phyloP scores from a whole-genome alignment of 2,113 vertebrate genomes.

The Pteronura brasiliensis region DNA sequence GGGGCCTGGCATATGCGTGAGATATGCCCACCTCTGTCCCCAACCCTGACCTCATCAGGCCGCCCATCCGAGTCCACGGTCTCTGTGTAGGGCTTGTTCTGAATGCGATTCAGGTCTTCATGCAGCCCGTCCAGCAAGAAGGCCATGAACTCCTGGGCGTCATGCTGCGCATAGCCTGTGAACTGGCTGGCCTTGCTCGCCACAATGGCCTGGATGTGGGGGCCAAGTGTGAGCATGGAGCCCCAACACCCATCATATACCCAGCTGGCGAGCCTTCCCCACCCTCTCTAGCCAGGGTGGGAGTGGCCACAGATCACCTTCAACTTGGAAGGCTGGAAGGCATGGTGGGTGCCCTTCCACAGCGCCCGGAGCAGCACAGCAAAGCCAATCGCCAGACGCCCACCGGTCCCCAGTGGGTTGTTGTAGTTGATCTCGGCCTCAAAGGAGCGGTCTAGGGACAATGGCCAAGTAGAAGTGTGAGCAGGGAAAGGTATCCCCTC shows the following conservation, averaged over 20 bases:
- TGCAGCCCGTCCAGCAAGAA: slow-evolving; percentile 98
- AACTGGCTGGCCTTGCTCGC: slow-evolving; percentile 99
- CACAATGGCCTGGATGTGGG: slow-evolving; percentile 90
- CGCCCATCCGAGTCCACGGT: slow-evolving; percentile 96
- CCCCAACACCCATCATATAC: background rate
- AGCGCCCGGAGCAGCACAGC: slow-evolving; percentile 94
- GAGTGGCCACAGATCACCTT: slow-evolving; percentile 85
- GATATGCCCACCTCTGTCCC: background rate
- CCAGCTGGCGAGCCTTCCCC: background rate
- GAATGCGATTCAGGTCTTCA: slow-evolving; percentile 97
- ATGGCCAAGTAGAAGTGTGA: background rate
- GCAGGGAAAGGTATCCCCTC: fast-evolving
- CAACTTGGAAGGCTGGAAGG: slow-evolving; percentile 97
- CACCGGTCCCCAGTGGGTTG: slow-evolving; percentile 95
- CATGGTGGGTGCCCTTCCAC: slow-evolving; percentile 98
- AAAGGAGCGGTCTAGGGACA: slow-evolving; percentile 91
- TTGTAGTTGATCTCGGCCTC: slow-evolving; percentile 97
- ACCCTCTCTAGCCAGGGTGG: fast-evolving
- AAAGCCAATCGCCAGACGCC: slow-evolving; percentile 95
- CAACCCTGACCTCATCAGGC: slow-evolving; percentile 89
- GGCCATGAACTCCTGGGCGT: slow-evolving; percentile 99
- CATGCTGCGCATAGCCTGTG: slow-evolving; percentile 97
- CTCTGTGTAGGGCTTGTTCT: slow-evolving; percentile 98
- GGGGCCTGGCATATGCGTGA: background rate
- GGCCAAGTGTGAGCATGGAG: background rate